A percentile compares a stretch with the other conserved stretches of the same genome.
phyloP scores from a whole-genome alignment of 2,888 invertebrate genomes.

The Machimus rusticus region DNA sequence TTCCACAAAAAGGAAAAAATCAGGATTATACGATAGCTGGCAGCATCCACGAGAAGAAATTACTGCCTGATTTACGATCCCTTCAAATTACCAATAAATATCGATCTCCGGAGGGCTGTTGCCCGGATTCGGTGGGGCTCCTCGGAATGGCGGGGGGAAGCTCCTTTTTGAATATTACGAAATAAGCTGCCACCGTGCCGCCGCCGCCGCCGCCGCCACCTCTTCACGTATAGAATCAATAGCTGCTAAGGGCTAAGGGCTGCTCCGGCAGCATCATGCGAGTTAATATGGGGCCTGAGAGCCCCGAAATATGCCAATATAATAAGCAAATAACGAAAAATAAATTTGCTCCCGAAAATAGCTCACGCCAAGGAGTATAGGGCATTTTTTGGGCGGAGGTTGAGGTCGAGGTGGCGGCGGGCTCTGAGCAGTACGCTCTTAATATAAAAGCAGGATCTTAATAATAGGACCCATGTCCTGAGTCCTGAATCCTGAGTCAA shows the following conservation, averaged over 20 bases:
- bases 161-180: not conserved
- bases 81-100: not conserved
- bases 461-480: not conserved
- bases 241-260: not conserved
- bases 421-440: constrained; percentile 1
- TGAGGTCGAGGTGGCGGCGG: not conserved
- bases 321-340: constrained; percentile 28
- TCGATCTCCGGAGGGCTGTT: not conserved
- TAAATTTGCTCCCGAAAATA: constrained; percentile 20
- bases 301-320: constrained; percentile 22
- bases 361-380: not conserved
- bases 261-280: not conserved
- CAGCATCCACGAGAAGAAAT: not conserved
- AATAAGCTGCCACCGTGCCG: not conserved
- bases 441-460: constrained; percentile 29
- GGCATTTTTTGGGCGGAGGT: too few relatives aligned
- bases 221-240: not conserved
- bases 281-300: not conserved
- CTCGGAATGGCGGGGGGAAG: not conserved
- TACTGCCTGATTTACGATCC: not conserved
- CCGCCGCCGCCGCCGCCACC: not conserved
- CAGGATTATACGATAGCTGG: not conserved
- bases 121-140: not conserved
- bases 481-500: constrained; percentile 14
- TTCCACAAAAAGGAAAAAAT: not conserved